Evolutionary conservation across 1,140 invertebrate genomes (phyloP).

Genomic region (Bombus breviceps): DNA sequence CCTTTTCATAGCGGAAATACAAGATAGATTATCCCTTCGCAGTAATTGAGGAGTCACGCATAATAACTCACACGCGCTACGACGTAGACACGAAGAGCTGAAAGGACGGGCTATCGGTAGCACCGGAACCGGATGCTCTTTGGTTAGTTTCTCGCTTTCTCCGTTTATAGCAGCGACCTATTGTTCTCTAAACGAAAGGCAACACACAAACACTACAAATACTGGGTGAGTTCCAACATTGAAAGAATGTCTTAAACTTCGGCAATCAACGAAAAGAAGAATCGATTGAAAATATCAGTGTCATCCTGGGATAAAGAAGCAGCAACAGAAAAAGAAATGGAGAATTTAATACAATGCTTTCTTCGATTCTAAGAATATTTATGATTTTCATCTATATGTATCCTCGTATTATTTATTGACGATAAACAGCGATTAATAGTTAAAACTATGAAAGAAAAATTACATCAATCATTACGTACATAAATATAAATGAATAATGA

Average conservation of each 20-base stretch:
- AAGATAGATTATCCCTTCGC: constrained; percentile 28
- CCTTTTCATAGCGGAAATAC: not conserved
- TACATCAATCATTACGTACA: no score
- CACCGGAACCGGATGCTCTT: constrained; percentile 62
- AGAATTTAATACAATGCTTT: not conserved
- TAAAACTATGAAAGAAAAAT: no score
- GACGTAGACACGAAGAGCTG: constrained; percentile 21
- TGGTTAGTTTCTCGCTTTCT: constrained; percentile 48
- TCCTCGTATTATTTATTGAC: no score
- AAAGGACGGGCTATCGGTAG: constrained; percentile 32
- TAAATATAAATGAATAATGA: no score
- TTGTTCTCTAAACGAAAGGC: constrained; percentile 57
- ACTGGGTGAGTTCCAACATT: not conserved
- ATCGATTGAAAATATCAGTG: not conserved
- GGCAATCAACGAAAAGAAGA: constrained; percentile 20
- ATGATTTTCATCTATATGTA: not conserved
- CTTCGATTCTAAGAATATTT: not conserved
- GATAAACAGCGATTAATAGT: no score
- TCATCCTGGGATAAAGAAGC: not conserved
- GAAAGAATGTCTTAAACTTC: constrained; percentile 46
- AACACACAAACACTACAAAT: constrained; percentile 55
- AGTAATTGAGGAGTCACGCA: constrained; percentile 24
- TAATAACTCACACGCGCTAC: constrained; percentile 39
- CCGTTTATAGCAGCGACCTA: not conserved
- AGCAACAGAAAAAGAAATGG: not conserved